These are phyloP conservation scores for Cryptomyrus ogoouensis DNA, from an alignment of 2,113 vertebrate species.

Conservation along the genomic window DNA sequence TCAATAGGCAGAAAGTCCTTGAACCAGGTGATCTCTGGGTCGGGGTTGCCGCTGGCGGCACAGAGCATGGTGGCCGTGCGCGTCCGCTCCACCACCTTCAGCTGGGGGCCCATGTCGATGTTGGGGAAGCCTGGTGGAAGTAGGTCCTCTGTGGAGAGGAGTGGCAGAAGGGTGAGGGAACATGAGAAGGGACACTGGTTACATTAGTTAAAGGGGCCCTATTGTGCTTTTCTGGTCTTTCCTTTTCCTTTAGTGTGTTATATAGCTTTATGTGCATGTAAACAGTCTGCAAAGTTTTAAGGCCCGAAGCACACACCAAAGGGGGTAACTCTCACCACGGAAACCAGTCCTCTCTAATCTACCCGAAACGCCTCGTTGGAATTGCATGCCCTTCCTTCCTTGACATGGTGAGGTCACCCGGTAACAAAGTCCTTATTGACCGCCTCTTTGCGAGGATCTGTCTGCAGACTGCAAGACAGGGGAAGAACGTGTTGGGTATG, in stretches of 20 bases:
- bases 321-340: not conserved
- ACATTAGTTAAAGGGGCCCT: not conserved
- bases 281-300: not conserved
- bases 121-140: slow-evolving; percentile 89
- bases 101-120: slow-evolving; percentile 97
- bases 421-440: not conserved
- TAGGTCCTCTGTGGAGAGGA: slow-evolving; percentile 77
- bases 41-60: slow-evolving; percentile 90
- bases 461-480: not conserved
- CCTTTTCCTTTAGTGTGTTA: not conserved
- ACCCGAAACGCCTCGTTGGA: not conserved
- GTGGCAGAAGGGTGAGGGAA: not conserved
- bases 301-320: not conserved
- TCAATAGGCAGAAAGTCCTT: slow-evolving; percentile 97
- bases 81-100: slow-evolving; percentile 94
- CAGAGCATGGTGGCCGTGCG: slow-evolving; percentile 96
- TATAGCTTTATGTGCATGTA: not conserved
- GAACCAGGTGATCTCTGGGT: slow-evolving; percentile 98
- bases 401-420: not conserved
- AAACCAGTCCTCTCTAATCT: not conserved
- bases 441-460: not conserved
- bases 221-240: not conserved
- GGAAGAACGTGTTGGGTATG: not conserved
- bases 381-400: not conserved
- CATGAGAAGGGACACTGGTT: not conserved